A percentile compares a stretch with the other conserved stretches of the same genome.
Conservation (phyloP, 1,140 invertebrate genomes). For the Stegodyphus mimosarum region DNA sequence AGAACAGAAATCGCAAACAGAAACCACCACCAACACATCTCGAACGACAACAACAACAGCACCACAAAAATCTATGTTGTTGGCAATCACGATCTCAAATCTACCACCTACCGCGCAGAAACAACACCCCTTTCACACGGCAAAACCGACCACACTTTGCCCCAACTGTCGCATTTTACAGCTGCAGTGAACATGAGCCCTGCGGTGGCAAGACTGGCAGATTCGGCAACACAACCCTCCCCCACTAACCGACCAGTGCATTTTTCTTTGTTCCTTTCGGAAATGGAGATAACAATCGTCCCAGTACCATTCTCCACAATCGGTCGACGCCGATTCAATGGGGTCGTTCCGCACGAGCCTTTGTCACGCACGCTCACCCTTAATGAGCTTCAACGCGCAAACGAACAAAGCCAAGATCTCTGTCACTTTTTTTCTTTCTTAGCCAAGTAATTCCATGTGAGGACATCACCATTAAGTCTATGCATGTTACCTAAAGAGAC, state of each 20-base stretch:
- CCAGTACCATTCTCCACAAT: not conserved
- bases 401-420: not conserved
- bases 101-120: no score
- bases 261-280: not conserved
- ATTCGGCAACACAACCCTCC: conserved; percentile 1
- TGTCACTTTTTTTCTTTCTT: not conserved
- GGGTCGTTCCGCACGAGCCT: not conserved
- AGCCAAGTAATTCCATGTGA: no score
- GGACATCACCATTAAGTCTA: no score
- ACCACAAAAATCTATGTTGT: no score
- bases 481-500: no score
- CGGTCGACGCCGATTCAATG: not conserved
- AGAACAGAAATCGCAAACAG: no score
- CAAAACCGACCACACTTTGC: no score
- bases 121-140: no score
- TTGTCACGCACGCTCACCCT: not conserved
- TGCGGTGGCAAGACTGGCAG: not conserved
- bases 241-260: not conserved
- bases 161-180: not conserved
- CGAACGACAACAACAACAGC: no score
- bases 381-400: conserved; percentile 12
- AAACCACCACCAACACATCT: no score
- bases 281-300: conserved; percentile 4
- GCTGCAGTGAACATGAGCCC: not conserved
- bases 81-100: no score